Conservation (phyloP, 2,797 vertebrate species). For the Lates japonicus region DNA sequence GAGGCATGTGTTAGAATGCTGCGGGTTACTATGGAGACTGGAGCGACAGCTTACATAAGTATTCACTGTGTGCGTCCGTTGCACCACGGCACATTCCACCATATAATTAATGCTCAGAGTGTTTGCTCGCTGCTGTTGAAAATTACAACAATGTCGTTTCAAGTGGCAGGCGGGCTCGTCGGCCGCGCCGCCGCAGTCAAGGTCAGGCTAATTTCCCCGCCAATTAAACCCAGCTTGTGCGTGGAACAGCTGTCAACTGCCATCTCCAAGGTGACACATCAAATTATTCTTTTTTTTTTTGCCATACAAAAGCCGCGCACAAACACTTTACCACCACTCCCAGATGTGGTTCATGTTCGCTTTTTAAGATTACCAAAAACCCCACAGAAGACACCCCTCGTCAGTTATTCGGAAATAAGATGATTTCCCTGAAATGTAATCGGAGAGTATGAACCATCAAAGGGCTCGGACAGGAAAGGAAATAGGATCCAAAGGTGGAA, state of each 20-base stretch:
- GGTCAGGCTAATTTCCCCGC: conserved; percentile 84
- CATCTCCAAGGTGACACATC: conserved; percentile 85
- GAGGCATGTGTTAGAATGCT: conserved; percentile 80
- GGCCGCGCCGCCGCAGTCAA: conserved; percentile 72
- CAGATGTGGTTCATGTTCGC: conserved; percentile 53
- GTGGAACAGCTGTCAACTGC: conserved; percentile 83
- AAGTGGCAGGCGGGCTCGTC: conserved; percentile 74
- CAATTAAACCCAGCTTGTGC: conserved; percentile 82
- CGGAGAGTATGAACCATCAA: conserved; percentile 45
- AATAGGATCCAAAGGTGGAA: conserved; percentile 69
- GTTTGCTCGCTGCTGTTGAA: conserved; percentile 77
- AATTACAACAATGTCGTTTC: conserved; percentile 84
- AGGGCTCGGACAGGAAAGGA: conserved; percentile 51
- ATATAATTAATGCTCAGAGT: conserved; percentile 84
- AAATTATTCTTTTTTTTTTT: conserved; percentile 65
- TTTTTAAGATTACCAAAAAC: conserved; percentile 37
- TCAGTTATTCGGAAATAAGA: conserved; percentile 35
- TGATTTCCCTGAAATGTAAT: conserved; percentile 44
- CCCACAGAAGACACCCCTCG: neutral
- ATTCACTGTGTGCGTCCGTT: conserved; percentile 79
- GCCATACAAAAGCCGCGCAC: conserved; percentile 49
- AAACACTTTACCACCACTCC: conserved; percentile 43
- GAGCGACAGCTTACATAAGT: conserved; percentile 87
- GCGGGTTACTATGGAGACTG: conserved; percentile 86
- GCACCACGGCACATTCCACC: conserved; percentile 77